Percentiles rank a stretch among this genome's conserved stretches.
Evolutionary conservation across 2,797 vertebrate species (phyloP).

Genomic region (Eleutherodactylus coqui): DNA sequence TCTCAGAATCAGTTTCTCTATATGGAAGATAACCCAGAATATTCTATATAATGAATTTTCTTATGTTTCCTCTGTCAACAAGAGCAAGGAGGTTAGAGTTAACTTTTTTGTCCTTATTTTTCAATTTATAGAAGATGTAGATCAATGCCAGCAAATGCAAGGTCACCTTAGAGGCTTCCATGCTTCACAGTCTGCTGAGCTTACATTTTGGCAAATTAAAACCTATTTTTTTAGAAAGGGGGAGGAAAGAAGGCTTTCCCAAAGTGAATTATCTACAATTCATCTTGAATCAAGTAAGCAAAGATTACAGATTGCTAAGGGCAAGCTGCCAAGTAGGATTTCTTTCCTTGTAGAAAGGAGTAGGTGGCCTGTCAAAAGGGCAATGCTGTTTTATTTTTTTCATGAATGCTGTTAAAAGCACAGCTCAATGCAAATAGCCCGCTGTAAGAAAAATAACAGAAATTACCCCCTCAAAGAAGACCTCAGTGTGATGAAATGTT

Average conservation of each 20-base stretch:
- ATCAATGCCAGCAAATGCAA: conserved; percentile 31
- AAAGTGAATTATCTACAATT: conserved; percentile 58
- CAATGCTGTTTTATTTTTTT: conserved; percentile 49
- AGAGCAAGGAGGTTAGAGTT: not conserved
- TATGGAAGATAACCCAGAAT: not conserved
- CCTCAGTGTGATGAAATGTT: conserved; percentile 15
- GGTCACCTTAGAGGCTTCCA: conserved; percentile 50
- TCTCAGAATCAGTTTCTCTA: not conserved
- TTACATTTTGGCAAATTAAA: conserved; percentile 46
- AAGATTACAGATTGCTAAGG: conserved; percentile 63
- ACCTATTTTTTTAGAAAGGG: conserved; percentile 45
- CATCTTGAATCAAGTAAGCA: conserved; percentile 50
- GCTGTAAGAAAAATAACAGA: conserved; percentile 16
- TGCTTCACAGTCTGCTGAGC: conserved; percentile 54
- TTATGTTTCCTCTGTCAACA: not conserved
- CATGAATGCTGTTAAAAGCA: conserved; percentile 31
- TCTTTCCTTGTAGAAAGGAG: conserved; percentile 53
- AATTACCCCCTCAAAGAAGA: conserved; percentile 19
- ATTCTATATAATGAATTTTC: not conserved
- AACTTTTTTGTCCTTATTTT: conserved; percentile 40
- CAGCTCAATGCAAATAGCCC: conserved; percentile 25
- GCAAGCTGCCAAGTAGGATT: conserved; percentile 58
- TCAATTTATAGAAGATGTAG: conserved; percentile 22
- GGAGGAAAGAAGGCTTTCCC: conserved; percentile 48
- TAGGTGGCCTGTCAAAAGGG: conserved; percentile 42